These are phyloP conservation scores for Brachionus manjavacas DNA, from an alignment of 1,140 invertebrate genomes.

Conservation along the genomic window DNA sequence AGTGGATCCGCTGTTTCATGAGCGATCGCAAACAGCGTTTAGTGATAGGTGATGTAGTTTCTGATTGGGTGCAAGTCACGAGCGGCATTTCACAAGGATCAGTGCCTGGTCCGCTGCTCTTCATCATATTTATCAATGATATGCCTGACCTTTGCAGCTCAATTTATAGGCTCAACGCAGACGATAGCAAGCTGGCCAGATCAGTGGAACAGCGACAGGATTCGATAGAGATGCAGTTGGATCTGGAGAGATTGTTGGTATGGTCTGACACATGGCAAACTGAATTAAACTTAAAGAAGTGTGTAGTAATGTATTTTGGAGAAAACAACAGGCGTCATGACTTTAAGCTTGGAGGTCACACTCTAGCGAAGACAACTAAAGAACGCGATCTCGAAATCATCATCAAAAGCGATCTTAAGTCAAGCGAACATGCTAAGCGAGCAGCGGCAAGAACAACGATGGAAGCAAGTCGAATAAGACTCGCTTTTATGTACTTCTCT, in stretches of 20 bases:
- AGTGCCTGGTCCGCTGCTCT: slow-evolving; percentile 43
- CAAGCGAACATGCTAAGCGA: too few relatives aligned
- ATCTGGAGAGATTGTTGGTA: not conserved
- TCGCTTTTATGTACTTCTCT: too few relatives aligned
- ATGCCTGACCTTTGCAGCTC: not conserved
- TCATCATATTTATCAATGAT: slow-evolving; percentile 42
- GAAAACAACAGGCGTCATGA: too few relatives aligned
- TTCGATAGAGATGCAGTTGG: not conserved
- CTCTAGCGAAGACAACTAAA: too few relatives aligned
- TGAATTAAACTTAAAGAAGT: too few relatives aligned
- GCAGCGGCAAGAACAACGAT: too few relatives aligned
- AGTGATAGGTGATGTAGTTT: slow-evolving; percentile 9
- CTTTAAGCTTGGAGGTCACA: too few relatives aligned
- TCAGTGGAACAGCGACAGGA: not conserved
- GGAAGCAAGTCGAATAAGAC: too few relatives aligned
- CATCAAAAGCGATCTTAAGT: too few relatives aligned
- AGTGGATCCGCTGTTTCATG: slow-evolving; percentile 42
- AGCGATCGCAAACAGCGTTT: slow-evolving; percentile 17
- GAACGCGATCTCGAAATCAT: too few relatives aligned
- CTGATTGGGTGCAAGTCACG: not conserved
- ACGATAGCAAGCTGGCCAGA: not conserved
- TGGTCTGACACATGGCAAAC: not conserved
- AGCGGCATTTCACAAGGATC: slow-evolving; percentile 44
- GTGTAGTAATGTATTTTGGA: too few relatives aligned
- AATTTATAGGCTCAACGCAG: not conserved